Evolutionary conservation across 2,113 vertebrate genomes (phyloP), one percentile per base, ranked within the genome.

Genomic region (human): DNA sequence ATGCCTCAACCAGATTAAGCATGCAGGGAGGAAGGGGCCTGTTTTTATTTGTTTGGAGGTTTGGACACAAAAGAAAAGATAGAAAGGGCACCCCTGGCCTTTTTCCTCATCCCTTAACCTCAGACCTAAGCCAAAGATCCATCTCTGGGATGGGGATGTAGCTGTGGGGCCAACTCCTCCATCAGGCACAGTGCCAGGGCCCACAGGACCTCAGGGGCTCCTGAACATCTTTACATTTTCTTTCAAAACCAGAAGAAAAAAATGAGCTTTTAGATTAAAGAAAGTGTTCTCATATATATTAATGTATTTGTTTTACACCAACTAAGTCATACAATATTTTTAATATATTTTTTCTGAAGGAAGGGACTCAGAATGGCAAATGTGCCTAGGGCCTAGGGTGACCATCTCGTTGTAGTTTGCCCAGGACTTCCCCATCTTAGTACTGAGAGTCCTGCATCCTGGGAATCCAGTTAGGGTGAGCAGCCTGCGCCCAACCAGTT

Each of bases 101-200:
- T 70, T 25, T 43, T 25, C 50, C 23, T 57, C 2, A 40, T 20
- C 40, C n/a, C 45, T 40, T 27, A 25, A 13, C 61, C 50, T 80
- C 81, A 2, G 61, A 79, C 13, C 25, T 35, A 25, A 59, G 40
- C 61, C 0, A 11, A 14, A 32, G 14, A 9, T 16, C 57, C 35
- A 5, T 55, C 25, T 59, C 25, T 4, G 22, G 64, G 7, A 5
- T 0, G 30, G 8, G 14, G 0, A 3, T 0, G 2, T 4, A 43
- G 52, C 30, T 11, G 1, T 5, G 16, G 35, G 30, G 12, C 17
- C 6, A 3, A 4, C 1, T 0, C 43, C 43, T 52, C 30, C 55
- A n/a, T 27, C 7, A 11, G 45, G 27, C 16, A 2, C 8, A 9
- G 86, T 6, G 0, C 61, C 0, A 2, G 52, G 52, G 40, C 14